Evolutionary conservation across 2,797 vertebrate species (phyloP), one percentile per base, ranked within the genome.

Genomic region (Danio albolineatus): DNA sequence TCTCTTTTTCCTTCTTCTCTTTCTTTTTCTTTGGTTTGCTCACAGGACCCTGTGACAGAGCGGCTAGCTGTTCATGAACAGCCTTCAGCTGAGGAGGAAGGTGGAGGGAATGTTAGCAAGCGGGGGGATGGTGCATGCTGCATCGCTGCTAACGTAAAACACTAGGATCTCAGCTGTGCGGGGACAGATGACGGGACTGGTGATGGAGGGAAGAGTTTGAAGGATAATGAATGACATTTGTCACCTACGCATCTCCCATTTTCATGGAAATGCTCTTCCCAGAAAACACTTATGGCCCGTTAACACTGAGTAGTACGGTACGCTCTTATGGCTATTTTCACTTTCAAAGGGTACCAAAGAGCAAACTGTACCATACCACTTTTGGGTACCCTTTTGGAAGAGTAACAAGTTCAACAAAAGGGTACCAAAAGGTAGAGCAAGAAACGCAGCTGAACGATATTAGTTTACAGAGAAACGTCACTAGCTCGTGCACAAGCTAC

Each of bases 21-120:
- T 97, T 98, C 90, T 98, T 99, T 91, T 98, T 98, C 96, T 99
- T 99, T 94, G 97, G 97, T 94, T 99, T 99, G 92, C 96, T 98
- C 89, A 99, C 97, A 0, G 97, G 97, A 0, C 96, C 97, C 93
- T 99, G 97, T 28, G 97, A 99, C 88, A 99, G 91, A 46, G 98
- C 97, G 6, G 97, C 97, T 84, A 99, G 93, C 93, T 99, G 97
- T 92, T 99, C 97, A 0, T 99, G 97, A 88, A 99, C 97, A 0
- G 97, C 97, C 91, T 99, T 99, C 53, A 99, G 92, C 97, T 99
- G 92, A 38, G 86, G 87, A 83, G 76, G 82, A 83, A 84, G 54
- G 64, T 61, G 61, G 21, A 53, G 17, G 80, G 56, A 51, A 59
- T 6, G 78, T 82, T 76, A 82, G 85, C 70, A 72, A 69, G 81